Evolutionary conservation across 1,140 invertebrate genomes (phyloP), one percentile per base, ranked within the genome.

Genomic region (Drosophila kurseongensis): DNA sequence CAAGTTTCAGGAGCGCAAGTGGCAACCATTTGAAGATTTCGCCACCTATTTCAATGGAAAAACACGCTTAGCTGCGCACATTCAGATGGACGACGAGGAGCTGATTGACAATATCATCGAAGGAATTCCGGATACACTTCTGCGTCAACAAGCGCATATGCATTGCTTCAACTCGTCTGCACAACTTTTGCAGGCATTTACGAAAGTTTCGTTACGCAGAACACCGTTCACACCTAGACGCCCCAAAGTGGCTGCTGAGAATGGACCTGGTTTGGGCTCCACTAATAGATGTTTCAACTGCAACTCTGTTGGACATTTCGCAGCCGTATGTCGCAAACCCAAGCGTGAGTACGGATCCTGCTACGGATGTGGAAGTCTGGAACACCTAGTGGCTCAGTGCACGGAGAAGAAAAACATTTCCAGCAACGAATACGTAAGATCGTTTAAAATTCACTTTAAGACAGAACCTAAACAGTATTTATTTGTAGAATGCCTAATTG

Each of bases 61-160:
- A 32, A 42, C 35, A 2, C 4, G 10, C 3, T 8, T 62, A 8
- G 51, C 38, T 4, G 8, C 51, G 14, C n/a, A 56, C 1, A 56
- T 44, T 12, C 12, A 8, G 9, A 45, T 36, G 1, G 14, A 52
- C 29, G 42, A 48, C n/a, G 36, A 61, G 1, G 36, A 51, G 14
- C 10, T 41, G 9, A 41, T 60, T 23, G 47, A 61, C 23, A 51
- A 7, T 0, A 40, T 61, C 10, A 52, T 52, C 2, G 47, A 61
- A 8, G 50, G 23, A 9, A 61, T 61, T 10, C 48, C 35, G 10
- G 38, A 54, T 18, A 5, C 13, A 2, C 16, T 23, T 35, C 13
- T 59, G 8, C 42, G 56, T 10, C 27, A 35, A 47, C 35, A 54
- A 23, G 51, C 51, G 6, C 42, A 59, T n/a, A 40, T 41, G 32